phyloP scores from a whole-genome alignment of 2,113 vertebrate species.

The Anhinga rufa region DNA sequence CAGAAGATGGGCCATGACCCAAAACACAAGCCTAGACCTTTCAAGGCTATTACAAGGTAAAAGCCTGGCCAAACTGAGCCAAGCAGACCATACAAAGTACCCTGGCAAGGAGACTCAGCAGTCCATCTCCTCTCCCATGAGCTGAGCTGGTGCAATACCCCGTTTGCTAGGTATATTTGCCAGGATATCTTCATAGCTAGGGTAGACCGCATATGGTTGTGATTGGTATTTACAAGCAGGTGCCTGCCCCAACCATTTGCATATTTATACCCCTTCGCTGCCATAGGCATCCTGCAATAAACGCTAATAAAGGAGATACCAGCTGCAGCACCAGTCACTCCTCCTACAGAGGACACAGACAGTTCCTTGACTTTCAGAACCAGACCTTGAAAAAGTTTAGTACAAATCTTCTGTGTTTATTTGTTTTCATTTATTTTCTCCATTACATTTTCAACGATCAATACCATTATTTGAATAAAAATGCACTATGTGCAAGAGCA shows the following conservation, averaged over 20 bases:
- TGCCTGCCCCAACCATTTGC: background rate
- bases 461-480: conserved; percentile 56
- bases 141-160: background rate
- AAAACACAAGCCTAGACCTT: background rate
- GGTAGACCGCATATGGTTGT: background rate
- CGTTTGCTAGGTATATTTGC: background rate
- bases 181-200: background rate
- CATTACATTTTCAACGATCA: background rate
- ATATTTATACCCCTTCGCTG: background rate
- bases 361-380: background rate
- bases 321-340: background rate
- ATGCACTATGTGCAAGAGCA: background rate
- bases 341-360: background rate
- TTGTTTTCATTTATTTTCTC: conserved; percentile 49
- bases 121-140: background rate
- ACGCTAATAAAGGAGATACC: rapidly evolving
- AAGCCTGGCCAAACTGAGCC: background rate
- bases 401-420: background rate
- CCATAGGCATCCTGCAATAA: background rate
- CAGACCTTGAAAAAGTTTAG: background rate
- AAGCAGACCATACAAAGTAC: background rate
- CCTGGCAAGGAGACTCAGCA: background rate
- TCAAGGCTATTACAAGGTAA: background rate
- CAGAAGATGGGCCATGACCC: background rate
- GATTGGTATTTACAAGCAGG: background rate